Conservation (phyloP, 2,113 vertebrate species). For the Boulengeromyrus knoepffleri region DNA sequence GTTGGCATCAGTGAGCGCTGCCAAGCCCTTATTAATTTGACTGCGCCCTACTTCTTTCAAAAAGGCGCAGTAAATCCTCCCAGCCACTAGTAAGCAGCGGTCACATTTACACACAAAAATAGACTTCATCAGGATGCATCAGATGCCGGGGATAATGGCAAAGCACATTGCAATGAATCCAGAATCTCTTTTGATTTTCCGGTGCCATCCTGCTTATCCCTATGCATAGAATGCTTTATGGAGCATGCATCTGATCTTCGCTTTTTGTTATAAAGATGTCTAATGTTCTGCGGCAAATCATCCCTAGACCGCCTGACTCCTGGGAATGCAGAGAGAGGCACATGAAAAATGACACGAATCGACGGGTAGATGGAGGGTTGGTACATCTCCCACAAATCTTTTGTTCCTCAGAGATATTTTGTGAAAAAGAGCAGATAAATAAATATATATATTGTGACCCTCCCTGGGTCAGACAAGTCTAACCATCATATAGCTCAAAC, state of each 20-base stretch:
- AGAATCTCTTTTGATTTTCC: background rate
- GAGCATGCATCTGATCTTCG: background rate
- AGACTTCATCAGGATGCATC: background rate
- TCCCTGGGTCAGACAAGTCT: background rate
- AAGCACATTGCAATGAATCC: background rate
- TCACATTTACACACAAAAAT: background rate
- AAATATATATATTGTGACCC: background rate
- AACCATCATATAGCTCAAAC: background rate
- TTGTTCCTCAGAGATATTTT: background rate
- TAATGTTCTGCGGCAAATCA: conserved; percentile 3
- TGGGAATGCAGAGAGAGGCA: background rate
- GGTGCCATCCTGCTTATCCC: background rate
- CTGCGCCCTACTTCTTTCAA: background rate
- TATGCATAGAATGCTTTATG: background rate
- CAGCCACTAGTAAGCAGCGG: background rate
- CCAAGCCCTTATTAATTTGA: background rate
- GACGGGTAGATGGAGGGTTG: background rate
- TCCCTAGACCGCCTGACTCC: background rate
- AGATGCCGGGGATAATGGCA: background rate
- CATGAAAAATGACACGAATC: background rate
- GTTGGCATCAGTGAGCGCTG: background rate
- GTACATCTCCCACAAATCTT: background rate
- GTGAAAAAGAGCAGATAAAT: background rate
- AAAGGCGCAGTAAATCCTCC: background rate
- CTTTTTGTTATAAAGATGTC: conserved; percentile 1